Evolutionary conservation across 2,888 invertebrate genomes (phyloP).

Genomic region (Marronus borbonicus): DNA sequence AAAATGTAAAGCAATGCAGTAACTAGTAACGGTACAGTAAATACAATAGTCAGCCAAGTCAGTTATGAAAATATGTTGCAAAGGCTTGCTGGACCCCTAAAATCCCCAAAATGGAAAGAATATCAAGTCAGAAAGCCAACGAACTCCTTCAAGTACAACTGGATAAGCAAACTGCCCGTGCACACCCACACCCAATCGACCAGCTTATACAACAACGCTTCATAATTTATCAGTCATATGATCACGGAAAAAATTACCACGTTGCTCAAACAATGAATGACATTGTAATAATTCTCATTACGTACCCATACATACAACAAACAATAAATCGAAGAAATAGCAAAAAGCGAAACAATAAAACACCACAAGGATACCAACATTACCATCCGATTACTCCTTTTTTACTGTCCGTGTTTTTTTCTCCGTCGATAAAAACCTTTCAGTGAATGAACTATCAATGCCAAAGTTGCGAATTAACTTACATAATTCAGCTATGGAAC

Average conservation of each 20-base stretch:
- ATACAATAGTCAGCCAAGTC: too few species aligned
- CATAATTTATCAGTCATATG: too few species aligned
- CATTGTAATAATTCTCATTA: slow-evolving; percentile 4
- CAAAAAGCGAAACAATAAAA: slow-evolving; percentile 1
- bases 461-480: slow-evolving; percentile 32
- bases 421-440: not conserved
- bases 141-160: too few species aligned
- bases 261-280: not conserved
- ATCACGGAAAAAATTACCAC: not conserved
- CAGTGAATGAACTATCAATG: slow-evolving; percentile 42
- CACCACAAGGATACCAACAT: slow-evolving; percentile 23
- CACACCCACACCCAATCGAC: too few species aligned
- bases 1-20: too few species aligned
- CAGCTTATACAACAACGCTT: too few species aligned
- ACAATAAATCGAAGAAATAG: not conserved
- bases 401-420: not conserved
- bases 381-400: not conserved
- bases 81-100: too few species aligned
- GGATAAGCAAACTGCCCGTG: too few species aligned
- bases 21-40: too few species aligned
- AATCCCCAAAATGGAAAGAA: too few species aligned
- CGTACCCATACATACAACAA: not conserved
- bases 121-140: too few species aligned
- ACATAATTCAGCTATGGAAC: slow-evolving; percentile 30
- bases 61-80: too few species aligned